Conservation (phyloP, 2,113 vertebrate genomes). For the Circaetus cinerascens region DNA sequence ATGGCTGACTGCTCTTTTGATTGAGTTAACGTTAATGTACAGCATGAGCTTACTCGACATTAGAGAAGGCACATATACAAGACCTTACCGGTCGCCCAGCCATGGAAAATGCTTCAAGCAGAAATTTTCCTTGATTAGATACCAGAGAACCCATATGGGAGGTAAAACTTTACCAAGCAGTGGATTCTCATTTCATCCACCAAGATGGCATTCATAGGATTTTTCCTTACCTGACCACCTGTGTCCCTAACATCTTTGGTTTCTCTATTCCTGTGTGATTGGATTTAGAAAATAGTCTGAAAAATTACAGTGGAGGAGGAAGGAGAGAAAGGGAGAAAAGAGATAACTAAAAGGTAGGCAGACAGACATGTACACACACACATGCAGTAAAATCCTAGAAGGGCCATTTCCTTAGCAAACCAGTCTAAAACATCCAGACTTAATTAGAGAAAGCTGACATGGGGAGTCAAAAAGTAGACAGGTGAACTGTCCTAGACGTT, state of each 20-base stretch:
- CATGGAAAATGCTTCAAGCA: neutral
- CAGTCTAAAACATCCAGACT: neutral
- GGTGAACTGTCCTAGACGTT: neutral
- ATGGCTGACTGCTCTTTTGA: neutral
- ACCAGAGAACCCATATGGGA: neutral
- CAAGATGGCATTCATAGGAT: neutral
- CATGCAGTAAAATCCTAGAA: neutral
- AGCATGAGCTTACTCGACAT: neutral
- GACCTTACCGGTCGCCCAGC: neutral
- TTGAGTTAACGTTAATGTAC: rapidly evolving
- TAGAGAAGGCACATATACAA: neutral
- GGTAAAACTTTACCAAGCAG: neutral
- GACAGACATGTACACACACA: neutral
- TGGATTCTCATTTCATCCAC: neutral
- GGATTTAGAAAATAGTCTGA: neutral
- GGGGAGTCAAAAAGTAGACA: neutral
- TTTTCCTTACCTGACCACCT: neutral
- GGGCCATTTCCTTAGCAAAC: neutral
- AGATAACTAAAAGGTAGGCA: neutral
- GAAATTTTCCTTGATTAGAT: neutral
- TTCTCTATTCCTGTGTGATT: neutral
- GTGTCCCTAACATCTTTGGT: neutral
- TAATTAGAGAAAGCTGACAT: neutral
- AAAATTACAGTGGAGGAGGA: neutral
- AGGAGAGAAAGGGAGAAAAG: neutral